A percentile compares a stretch with the other conserved stretches of the same genome.
Conservation (phyloP, 2,113 vertebrate species). For the Colius striatus region DNA sequence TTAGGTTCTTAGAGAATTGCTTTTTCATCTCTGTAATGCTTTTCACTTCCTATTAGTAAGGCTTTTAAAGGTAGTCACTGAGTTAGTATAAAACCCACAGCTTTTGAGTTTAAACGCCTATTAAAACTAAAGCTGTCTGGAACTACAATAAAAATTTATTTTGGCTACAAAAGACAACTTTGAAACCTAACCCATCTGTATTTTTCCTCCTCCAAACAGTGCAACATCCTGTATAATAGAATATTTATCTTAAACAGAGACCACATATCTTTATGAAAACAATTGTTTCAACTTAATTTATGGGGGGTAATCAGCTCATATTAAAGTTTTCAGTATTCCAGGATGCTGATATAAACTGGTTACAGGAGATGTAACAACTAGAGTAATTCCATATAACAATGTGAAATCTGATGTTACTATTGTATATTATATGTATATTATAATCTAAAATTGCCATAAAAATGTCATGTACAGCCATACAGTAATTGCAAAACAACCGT, state of each 20-base stretch:
- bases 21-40: constrained; percentile 70
- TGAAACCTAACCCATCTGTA: constrained; percentile 63
- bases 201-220: constrained; percentile 64
- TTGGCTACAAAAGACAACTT: constrained; percentile 65
- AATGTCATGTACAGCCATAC: background rate
- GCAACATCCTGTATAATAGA: constrained; percentile 65
- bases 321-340: constrained; percentile 31
- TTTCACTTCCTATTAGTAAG: constrained; percentile 73
- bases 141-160: constrained; percentile 64
- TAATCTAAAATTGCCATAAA: background rate
- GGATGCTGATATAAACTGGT: constrained; percentile 40
- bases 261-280: constrained; percentile 61
- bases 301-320: constrained; percentile 38
- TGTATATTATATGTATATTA: background rate
- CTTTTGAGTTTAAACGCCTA: constrained; percentile 68
- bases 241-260: constrained; percentile 66
- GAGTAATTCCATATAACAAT: constrained; percentile 14
- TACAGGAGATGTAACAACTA: constrained; percentile 7
- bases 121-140: constrained; percentile 69
- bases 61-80: constrained; percentile 64
- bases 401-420: background rate
- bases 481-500: background rate
- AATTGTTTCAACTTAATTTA: constrained; percentile 54
- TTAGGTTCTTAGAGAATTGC: constrained; percentile 56
- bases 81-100: constrained; percentile 63